Evolutionary conservation across 2,113 vertebrate species (phyloP), one percentile per base, ranked within the genome.

Genomic region (Larimichthys crocea): DNA sequence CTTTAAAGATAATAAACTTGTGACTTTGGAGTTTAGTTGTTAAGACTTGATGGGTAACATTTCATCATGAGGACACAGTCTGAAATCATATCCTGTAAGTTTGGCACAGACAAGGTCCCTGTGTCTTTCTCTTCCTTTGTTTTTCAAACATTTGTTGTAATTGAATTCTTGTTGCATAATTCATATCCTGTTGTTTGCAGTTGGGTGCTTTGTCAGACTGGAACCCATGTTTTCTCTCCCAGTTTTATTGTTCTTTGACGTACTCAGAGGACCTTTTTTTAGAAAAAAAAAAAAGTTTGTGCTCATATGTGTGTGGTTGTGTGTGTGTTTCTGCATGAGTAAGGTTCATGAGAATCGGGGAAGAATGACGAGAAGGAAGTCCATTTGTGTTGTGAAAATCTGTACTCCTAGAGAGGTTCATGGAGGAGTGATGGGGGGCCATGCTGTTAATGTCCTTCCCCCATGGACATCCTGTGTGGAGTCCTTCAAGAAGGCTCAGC

Each of bases 161-260:
- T 87, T 85, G 76, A 92, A 94, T 94, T 94, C 86, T 93, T 93
- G 88, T 92, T 95, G 90, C 93, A 92, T 94, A 94, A 94, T 95
- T 93, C 92, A 92, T 90, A 94, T 95, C 95, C 94, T 95, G 93
- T 94, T 95, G 85, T 94, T 93, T 90, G 89, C 88, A 88, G 83
- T 91, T 35, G 8, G 84, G 86, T 89, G 84, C 88, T 82, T 90
- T 91, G 91, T 92, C 85, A 89, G 90, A 86, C 79, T 76, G 53
- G 82, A 77, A 55, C 64, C 53, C 71, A 83, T 89, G 91, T 92
- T 94, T 91, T 94, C 80, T 91, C 88, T 92, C 52, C 83, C 66
- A 53, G 77, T 90, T 93, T 91, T 92, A 94, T 94, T 94, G 93
- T 95, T 95, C 92, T 94, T 91, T 91, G 90, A 89, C 74, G 42